These are phyloP conservation scores for Albula goreensis DNA, from an alignment of 2,113 vertebrate genomes.

Conservation along the genomic window DNA sequence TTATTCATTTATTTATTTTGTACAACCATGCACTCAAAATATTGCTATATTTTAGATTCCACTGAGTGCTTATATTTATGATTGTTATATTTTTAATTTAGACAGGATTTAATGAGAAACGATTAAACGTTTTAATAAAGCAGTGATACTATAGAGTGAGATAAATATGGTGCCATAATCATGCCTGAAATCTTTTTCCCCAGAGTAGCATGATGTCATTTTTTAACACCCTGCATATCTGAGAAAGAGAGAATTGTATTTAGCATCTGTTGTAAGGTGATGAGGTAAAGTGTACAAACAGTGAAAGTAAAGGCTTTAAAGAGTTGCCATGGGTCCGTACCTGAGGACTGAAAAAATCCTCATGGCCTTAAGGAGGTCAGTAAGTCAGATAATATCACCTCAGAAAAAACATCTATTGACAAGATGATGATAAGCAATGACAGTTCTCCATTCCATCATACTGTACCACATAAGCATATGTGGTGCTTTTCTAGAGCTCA, in stretches of 20 bases:
- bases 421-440: background rate
- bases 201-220: no score
- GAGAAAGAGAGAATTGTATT: no score
- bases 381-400: background rate
- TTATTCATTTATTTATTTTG: no score
- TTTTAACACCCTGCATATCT: no score
- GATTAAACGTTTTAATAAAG: background rate
- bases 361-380: background rate
- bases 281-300: no score
- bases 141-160: background rate
- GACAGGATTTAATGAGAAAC: background rate
- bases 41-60: no score
- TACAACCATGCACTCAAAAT: no score
- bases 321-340: background rate
- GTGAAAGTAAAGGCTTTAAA: no score
- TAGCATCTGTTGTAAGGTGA: no score
- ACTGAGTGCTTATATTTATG: no score
- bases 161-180: background rate
- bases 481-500: background rate
- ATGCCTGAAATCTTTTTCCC: no score
- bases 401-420: background rate
- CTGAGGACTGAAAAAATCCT: background rate
- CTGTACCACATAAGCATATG: background rate
- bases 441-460: background rate
- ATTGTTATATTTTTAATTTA: no score